A percentile compares a stretch with the other conserved stretches of the same genome.
Evolutionary conservation across 1,140 invertebrate species (phyloP).

Genomic region (Bombus fervidus): DNA sequence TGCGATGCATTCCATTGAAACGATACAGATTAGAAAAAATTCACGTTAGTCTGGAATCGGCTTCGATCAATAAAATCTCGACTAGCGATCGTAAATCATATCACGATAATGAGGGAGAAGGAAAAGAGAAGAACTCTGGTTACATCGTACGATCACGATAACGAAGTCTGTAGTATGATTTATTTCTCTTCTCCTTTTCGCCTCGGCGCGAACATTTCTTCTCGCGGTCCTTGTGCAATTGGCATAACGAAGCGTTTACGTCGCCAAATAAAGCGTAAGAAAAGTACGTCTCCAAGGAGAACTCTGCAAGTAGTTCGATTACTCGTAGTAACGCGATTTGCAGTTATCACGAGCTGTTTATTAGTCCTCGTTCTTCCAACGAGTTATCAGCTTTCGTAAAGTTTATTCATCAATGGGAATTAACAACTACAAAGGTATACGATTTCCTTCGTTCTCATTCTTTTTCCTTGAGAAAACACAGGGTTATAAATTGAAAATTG

Average conservation of each 20-base stretch:
- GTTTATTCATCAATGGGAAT: neutral
- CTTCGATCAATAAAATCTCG: conserved; percentile 3
- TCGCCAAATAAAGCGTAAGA: neutral
- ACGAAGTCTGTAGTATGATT: conserved; percentile 38
- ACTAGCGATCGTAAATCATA: conserved; percentile 33
- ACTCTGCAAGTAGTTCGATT: neutral
- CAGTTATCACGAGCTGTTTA: neutral
- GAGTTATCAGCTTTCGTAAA: neutral
- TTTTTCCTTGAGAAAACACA: neutral
- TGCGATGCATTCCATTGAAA: neutral
- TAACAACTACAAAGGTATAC: too few relatives aligned
- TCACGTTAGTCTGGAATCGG: neutral
- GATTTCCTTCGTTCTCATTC: neutral
- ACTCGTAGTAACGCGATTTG: neutral
- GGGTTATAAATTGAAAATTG: too few relatives aligned
- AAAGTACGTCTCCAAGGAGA: neutral
- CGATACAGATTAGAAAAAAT: neutral
- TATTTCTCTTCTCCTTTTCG: conserved; percentile 22
- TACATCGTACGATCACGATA: conserved; percentile 12
- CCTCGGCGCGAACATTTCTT: neutral
- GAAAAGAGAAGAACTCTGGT: neutral
- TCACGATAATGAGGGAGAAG: conserved; percentile 20
- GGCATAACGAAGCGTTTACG: conserved; percentile 16
- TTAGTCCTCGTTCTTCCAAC: neutral
- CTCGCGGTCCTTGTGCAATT: neutral